Evolutionary conservation across 2,888 invertebrate genomes (phyloP), one percentile per base, ranked within the genome.

Genomic region (Bombylius discolor): DNA sequence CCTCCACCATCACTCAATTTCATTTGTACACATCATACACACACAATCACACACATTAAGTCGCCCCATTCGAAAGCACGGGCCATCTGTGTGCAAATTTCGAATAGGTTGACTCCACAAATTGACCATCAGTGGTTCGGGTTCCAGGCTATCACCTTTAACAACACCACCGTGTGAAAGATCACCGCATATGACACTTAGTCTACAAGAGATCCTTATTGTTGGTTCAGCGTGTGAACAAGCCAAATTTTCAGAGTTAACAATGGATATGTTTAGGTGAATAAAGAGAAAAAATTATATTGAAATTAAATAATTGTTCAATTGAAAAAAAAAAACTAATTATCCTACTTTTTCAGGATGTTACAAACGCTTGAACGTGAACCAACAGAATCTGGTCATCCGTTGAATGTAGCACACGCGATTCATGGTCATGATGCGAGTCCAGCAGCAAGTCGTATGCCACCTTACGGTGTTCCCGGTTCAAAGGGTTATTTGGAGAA

Each of bases 191-290:
- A 88, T 92, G 85, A 87, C 85, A 68, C 79, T 95, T 62, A 84
- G 86, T 45, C 80, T 97, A 50, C 93, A 95, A 78, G 96, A 97
- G 77, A 92, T 93, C 62, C 78, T 97, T 57, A 92, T 97, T 62
- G 86, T 97, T 57, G 96, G 97, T 57, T 94, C 94, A 72, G 87
- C 89, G 66, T 83, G 87, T 62, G 91, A 94, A 68, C 96, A 97
- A 79, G 90, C 94, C 42, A 95, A 95, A 75, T 96, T 95, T 76
- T 94, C 93, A 63, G 96, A 97, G 74, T 77, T 97, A 63, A 96
- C 96, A 13, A 85, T 97, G 81, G 97, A 97, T 76, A 97, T 97
- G 97, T 97, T 91, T 75, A 68, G 74, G 73, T 72, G 58, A 63
- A 63, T 33, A 6, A 8, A 48, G 8, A 36, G 5, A 5, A 7